phyloP scores from a whole-genome alignment of 2,113 vertebrate genomes.

The Erythrolamprus reginae region DNA sequence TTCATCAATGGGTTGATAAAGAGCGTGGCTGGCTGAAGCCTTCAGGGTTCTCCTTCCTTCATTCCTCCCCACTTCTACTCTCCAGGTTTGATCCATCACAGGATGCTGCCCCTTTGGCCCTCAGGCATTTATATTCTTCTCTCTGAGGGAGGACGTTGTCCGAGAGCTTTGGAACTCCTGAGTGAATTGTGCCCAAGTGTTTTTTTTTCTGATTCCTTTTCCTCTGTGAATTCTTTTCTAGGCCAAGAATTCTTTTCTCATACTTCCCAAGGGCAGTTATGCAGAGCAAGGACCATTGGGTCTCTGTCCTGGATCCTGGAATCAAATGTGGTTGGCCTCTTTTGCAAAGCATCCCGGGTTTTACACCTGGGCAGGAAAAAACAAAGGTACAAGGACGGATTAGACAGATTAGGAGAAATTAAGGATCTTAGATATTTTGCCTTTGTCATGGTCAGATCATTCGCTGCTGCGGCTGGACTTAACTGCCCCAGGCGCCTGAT shows the following conservation, averaged over 20 bases:
- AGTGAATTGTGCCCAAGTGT: slow-evolving; percentile 52
- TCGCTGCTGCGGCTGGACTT: too few species aligned
- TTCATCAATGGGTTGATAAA: slow-evolving; percentile 48
- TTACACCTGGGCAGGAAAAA: too few species aligned
- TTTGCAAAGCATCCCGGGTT: too few species aligned
- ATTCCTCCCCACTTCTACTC: slow-evolving; percentile 46
- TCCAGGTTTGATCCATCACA: slow-evolving; percentile 52
- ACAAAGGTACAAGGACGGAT: not conserved
- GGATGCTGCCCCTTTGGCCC: slow-evolving; percentile 48
- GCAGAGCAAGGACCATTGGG: not conserved
- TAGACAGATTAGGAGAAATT: too few species aligned
- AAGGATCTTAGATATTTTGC: too few species aligned
- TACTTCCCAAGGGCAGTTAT: not conserved
- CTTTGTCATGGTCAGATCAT: too few species aligned
- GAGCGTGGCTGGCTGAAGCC: not conserved
- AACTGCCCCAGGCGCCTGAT: too few species aligned
- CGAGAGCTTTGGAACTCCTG: slow-evolving; percentile 43
- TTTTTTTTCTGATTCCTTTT: slow-evolving; percentile 35
- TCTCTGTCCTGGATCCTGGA: not conserved
- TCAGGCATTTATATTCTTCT: slow-evolving; percentile 55
- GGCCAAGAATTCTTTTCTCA: too few species aligned
- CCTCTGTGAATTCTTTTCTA: slow-evolving; percentile 52
- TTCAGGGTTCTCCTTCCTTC: slow-evolving; percentile 22
- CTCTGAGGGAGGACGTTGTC: slow-evolving; percentile 44
- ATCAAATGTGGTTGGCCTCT: not conserved